Conservation (phyloP, 1,140 invertebrate genomes). For the Atta cephalotes region DNA sequence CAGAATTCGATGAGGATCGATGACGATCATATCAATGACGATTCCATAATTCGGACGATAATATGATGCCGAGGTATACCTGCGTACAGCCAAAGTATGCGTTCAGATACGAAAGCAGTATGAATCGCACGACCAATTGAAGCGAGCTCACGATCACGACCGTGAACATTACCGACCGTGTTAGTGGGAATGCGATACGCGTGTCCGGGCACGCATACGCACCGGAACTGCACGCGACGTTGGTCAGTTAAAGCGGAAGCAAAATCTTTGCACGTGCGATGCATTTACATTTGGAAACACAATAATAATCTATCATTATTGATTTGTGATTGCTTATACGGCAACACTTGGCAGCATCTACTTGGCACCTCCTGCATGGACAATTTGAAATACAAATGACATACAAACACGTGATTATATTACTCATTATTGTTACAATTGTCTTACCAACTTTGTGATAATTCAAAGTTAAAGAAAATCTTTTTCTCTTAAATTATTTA, state of each 20-base stretch:
- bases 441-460: background rate
- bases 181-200: slow-evolving; percentile 47
- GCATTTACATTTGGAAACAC: background rate
- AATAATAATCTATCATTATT: slow-evolving; percentile 47
- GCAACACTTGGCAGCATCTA: slow-evolving; percentile 33
- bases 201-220: slow-evolving; percentile 33
- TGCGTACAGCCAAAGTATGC: slow-evolving; percentile 39
- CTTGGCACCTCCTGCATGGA: slow-evolving; percentile 49
- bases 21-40: slow-evolving; percentile 36
- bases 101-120: slow-evolving; percentile 64
- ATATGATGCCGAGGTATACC: slow-evolving; percentile 12
- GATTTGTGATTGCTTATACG: slow-evolving; percentile 20
- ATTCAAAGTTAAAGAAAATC: background rate
- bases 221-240: slow-evolving; percentile 20
- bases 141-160: slow-evolving; percentile 14
- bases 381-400: slow-evolving; percentile 33
- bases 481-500: too few species aligned
- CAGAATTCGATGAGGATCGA: slow-evolving; percentile 33
- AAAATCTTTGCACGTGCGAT: slow-evolving; percentile 47
- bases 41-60: slow-evolving; percentile 34
- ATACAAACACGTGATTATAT: slow-evolving; percentile 2
- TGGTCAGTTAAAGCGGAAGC: slow-evolving; percentile 22
- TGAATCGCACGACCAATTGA: slow-evolving; percentile 54
- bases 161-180: background rate
- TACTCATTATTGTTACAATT: background rate